phyloP scores from a whole-genome alignment of 2,797 vertebrate species.

The Gymnothorax javanicus region DNA sequence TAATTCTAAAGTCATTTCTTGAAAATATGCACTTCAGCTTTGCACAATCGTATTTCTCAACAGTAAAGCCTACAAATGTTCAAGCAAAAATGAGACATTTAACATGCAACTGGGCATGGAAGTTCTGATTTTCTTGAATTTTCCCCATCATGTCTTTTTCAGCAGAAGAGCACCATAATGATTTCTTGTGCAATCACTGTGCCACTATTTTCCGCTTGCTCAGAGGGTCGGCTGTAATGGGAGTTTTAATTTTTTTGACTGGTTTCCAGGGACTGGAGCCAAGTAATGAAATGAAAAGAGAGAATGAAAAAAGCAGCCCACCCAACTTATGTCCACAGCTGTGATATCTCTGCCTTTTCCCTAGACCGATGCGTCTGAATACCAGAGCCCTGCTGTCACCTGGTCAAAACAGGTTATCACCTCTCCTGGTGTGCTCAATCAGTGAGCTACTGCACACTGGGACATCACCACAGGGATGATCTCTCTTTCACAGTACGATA shows the following conservation, averaged over 20 bases:
- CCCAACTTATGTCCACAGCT: constrained; percentile 51
- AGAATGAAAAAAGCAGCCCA: constrained; percentile 43
- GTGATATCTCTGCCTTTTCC: constrained; percentile 30
- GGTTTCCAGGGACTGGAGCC: constrained; percentile 51
- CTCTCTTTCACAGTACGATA: constrained; percentile 29
- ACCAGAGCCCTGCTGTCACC: constrained; percentile 36
- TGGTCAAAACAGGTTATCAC: constrained; percentile 41
- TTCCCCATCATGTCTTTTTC: constrained; percentile 49
- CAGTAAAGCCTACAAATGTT: constrained; percentile 20
- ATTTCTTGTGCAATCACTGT: constrained; percentile 33
- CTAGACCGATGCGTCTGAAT: constrained; percentile 31
- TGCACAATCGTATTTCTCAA: neutral
- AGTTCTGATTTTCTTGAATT: constrained; percentile 39
- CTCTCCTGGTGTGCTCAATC: constrained; percentile 21
- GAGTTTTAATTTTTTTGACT: constrained; percentile 37
- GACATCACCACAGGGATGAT: constrained; percentile 57
- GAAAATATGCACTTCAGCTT: neutral
- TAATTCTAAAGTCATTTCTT: neutral
- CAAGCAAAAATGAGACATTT: constrained; percentile 2
- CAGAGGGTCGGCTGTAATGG: constrained; percentile 42
- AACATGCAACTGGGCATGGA: constrained; percentile 10
- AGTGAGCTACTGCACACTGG: constrained; percentile 28
- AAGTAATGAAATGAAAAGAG: constrained; percentile 24
- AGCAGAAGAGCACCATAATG: constrained; percentile 58
- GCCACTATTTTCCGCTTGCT: constrained; percentile 51